Conservation (phyloP, 37 sponge, comb jelly and placozoan genomes). For the Bolinopsis microptera region DNA sequence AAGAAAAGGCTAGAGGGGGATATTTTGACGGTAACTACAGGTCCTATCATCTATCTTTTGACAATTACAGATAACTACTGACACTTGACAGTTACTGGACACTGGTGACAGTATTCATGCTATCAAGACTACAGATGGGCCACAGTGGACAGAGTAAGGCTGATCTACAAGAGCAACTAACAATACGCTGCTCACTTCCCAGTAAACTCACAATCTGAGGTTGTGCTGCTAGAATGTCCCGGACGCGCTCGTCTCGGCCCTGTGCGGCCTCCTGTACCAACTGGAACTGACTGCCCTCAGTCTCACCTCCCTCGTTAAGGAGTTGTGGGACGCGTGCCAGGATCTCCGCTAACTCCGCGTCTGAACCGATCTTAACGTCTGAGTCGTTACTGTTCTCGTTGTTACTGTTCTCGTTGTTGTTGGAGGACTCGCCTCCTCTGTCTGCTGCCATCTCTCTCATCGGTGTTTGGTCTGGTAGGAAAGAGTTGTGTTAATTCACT, state of each 20-base stretch:
- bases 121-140: too few species aligned
- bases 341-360: slow-evolving; percentile 3
- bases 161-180: too few species aligned
- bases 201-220: slow-evolving; percentile 45
- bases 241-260: slow-evolving; percentile 45
- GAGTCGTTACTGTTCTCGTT: background rate
- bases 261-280: slow-evolving; percentile 63
- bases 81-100: too few species aligned
- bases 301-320: slow-evolving; percentile 18
- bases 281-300: slow-evolving; percentile 33
- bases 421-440: background rate
- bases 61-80: too few species aligned
- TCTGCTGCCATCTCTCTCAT: slow-evolving; percentile 1
- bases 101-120: too few species aligned
- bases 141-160: too few species aligned
- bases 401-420: slow-evolving; percentile 1
- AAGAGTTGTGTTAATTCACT: too few species aligned
- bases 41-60: too few species aligned
- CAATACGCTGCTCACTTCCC: too few species aligned
- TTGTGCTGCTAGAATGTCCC: slow-evolving; percentile 33
- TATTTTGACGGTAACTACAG: too few species aligned
- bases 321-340: background rate
- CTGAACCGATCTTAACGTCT: slow-evolving; percentile 49
- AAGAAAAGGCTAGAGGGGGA: background rate
- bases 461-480: background rate